Evolutionary conservation across 1,140 invertebrate genomes (phyloP).

Genomic region (Lordiphosa stackelbergi): DNA sequence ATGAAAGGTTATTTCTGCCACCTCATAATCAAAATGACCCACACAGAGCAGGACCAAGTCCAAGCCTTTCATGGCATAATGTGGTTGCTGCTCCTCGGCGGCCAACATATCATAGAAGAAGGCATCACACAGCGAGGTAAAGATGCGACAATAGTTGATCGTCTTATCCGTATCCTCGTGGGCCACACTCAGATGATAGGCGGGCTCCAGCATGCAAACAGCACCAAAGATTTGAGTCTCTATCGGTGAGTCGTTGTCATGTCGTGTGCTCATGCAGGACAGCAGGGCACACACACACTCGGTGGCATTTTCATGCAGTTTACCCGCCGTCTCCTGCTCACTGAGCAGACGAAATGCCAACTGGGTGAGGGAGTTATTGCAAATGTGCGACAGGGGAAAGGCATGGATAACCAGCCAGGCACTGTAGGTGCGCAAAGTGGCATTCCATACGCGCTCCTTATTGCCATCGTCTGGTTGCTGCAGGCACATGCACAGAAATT

Average conservation of each 20-base stretch:
- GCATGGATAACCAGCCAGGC: constrained; percentile 88
- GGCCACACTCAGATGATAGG: constrained; percentile 94
- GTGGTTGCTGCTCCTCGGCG: constrained; percentile 79
- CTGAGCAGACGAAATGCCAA: constrained; percentile 84
- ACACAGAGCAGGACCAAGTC: constrained; percentile 94
- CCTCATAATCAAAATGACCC: constrained; percentile 98
- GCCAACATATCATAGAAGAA: constrained; percentile 90
- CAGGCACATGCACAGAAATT: constrained; percentile 87
- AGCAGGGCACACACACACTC: constrained; percentile 94
- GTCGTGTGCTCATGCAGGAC: constrained; percentile 86
- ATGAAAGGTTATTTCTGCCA: constrained; percentile 97
- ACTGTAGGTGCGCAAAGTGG: constrained; percentile 87
- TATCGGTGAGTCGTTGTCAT: constrained; percentile 79
- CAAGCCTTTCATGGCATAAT: constrained; percentile 91
- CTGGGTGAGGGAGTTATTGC: constrained; percentile 83
- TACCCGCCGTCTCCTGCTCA: constrained; percentile 81
- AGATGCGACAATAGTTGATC: constrained; percentile 95
- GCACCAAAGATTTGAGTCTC: constrained; percentile 89
- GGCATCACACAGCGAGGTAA: constrained; percentile 95
- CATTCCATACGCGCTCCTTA: constrained; percentile 79
- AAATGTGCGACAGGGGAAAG: constrained; percentile 82
- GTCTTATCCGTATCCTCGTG: constrained; percentile 94
- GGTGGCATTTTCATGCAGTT: constrained; percentile 92
- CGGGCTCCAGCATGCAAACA: constrained; percentile 88
- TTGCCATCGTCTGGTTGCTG: constrained; percentile 79